These are phyloP conservation scores for Amphipoea oculea DNA, from an alignment of 2,888 invertebrate genomes.

Conservation along the genomic window DNA sequence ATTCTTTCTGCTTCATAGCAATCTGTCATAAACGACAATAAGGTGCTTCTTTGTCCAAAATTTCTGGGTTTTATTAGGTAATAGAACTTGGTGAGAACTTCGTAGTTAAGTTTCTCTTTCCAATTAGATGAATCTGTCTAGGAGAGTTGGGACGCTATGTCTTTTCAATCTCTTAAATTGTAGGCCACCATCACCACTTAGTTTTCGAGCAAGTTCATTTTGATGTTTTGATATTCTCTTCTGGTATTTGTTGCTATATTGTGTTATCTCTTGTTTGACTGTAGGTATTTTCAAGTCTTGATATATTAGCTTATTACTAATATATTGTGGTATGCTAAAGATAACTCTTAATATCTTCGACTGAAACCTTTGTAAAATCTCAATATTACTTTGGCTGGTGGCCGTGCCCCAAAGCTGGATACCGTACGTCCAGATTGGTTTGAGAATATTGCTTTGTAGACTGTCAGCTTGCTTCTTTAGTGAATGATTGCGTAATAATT, in stretches of 20 bases:
- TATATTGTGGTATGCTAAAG: neutral
- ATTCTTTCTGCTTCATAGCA: too few species aligned
- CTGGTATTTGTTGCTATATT: neutral
- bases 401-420: neutral
- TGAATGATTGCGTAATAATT: neutral
- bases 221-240: neutral
- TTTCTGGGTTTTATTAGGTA: too few species aligned
- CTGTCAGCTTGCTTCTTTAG: neutral
- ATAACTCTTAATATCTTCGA: neutral
- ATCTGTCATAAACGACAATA: too few species aligned
- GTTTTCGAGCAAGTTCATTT: neutral
- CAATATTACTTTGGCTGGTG: neutral
- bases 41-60: too few species aligned
- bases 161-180: neutral
- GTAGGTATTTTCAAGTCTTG: neutral
- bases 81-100: too few species aligned
- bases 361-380: neutral
- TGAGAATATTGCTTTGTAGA: neutral
- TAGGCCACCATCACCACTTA: neutral
- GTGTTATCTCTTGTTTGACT: neutral
- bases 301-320: neutral
- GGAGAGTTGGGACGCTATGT: neutral
- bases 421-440: neutral
- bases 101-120: too few species aligned
- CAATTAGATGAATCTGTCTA: neutral